Evolutionary conservation across 2,113 vertebrate species (phyloP).

Genomic region (Gambusia holbrooki): DNA sequence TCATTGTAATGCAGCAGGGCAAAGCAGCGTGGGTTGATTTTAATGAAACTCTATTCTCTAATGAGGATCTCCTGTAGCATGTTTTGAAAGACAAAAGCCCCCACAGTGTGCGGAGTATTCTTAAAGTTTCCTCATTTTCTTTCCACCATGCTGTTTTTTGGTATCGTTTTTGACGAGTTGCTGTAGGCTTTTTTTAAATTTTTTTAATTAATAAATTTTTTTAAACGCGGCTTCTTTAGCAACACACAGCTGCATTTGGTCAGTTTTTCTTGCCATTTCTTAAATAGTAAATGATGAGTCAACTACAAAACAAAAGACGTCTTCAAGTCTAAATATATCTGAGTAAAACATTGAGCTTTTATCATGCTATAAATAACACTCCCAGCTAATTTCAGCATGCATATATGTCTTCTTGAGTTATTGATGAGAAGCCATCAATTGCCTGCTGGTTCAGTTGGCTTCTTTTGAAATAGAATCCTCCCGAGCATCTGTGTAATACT

Average conservation of each 20-base stretch:
- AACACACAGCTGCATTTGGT: slow-evolving; percentile 27
- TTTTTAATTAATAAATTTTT: too few relatives aligned
- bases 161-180: slow-evolving; percentile 60
- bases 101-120: slow-evolving; percentile 56
- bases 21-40: slow-evolving; percentile 74
- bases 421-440: slow-evolving; percentile 24
- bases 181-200: neutral
- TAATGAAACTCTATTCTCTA: slow-evolving; percentile 80
- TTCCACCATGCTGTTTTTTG: slow-evolving; percentile 55
- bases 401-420: slow-evolving; percentile 16
- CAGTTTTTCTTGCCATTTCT: slow-evolving; percentile 46
- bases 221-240: slow-evolving; percentile 33
- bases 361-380: slow-evolving; percentile 23
- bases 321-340: neutral
- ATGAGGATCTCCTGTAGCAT: slow-evolving; percentile 75
- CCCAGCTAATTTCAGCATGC: slow-evolving; percentile 14
- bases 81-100: slow-evolving; percentile 75
- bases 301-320: slow-evolving; percentile 8
- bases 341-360: slow-evolving; percentile 7
- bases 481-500: slow-evolving; percentile 37
- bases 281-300: slow-evolving; percentile 35
- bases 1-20: slow-evolving; percentile 77
- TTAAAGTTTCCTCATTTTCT: slow-evolving; percentile 48
- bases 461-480: slow-evolving; percentile 46
- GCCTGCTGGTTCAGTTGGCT: slow-evolving; percentile 2